Evolutionary conservation across 2,888 invertebrate species (phyloP).

Genomic region (Tenodera sinensis): DNA sequence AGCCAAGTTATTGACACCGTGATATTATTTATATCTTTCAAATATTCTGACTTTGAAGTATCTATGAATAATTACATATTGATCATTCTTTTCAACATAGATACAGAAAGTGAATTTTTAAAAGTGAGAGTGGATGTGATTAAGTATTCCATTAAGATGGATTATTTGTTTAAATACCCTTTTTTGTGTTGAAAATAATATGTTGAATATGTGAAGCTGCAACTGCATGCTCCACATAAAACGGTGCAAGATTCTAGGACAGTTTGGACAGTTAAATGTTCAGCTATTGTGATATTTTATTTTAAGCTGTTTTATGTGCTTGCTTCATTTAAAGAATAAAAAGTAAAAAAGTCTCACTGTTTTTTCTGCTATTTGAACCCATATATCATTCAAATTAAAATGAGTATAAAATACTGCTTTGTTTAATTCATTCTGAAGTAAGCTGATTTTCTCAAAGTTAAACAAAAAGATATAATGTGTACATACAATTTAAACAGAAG

Average conservation of each 20-base stretch:
- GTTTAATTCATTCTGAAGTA: background rate
- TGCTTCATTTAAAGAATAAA: background rate
- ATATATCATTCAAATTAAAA: background rate
- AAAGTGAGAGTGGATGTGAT: background rate
- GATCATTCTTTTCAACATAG: background rate
- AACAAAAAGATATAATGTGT: too few relatives aligned
- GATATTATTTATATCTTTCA: too few relatives aligned
- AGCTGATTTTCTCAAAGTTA: background rate
- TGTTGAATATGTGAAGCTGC: background rate
- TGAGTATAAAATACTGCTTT: background rate
- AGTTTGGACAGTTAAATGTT: background rate
- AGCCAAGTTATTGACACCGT: too few relatives aligned
- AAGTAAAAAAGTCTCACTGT: background rate
- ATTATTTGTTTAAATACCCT: background rate
- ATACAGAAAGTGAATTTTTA: background rate
- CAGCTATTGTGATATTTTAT: background rate
- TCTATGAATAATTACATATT: background rate
- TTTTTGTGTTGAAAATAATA: background rate
- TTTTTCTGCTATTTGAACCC: background rate
- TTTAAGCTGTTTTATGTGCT: background rate
- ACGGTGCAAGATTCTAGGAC: background rate
- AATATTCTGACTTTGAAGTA: too few relatives aligned
- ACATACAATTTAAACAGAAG: too few relatives aligned
- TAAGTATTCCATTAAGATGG: background rate
- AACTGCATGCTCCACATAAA: background rate